phyloP scores from a whole-genome alignment of 1,140 invertebrate species.

The Belonocnema kinseyi region DNA sequence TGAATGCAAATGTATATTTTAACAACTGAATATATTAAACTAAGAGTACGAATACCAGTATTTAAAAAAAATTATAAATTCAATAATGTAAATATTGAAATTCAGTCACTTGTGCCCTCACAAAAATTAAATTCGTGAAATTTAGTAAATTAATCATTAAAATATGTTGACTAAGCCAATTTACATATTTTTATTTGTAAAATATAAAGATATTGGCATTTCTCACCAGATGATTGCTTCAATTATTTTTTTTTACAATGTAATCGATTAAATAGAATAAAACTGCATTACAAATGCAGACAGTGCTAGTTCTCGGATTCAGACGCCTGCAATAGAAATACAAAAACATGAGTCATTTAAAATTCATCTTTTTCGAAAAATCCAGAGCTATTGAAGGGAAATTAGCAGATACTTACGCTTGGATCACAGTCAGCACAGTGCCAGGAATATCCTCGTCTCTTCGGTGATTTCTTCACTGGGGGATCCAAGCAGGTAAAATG shows the following conservation, averaged over 20 bases:
- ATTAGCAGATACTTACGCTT: slow-evolving; percentile 79
- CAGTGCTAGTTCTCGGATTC: slow-evolving; percentile 67
- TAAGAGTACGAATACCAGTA: not conserved
- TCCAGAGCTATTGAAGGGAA: not conserved
- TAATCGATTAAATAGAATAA: not conserved
- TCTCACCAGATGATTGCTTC: slow-evolving; percentile 16
- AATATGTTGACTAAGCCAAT: slow-evolving; percentile 40
- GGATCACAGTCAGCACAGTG: slow-evolving; percentile 97
- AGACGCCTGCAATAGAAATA: slow-evolving; percentile 68
- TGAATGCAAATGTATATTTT: too few species aligned
- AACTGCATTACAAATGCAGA: not conserved
- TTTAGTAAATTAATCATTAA: slow-evolving; percentile 37
- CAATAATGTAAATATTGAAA: slow-evolving; percentile 34
- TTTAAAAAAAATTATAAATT: slow-evolving; percentile 1
- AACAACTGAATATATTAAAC: not conserved
- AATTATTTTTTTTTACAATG: not conserved
- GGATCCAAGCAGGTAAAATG: slow-evolving; percentile 95
- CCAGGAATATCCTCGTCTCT: slow-evolving; percentile 95
- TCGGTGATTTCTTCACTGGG: slow-evolving; percentile 94
- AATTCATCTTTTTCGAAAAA: not conserved
- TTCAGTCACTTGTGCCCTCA: too few species aligned
- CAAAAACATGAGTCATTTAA: slow-evolving; percentile 32
- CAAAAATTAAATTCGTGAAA: not conserved
- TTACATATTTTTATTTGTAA: slow-evolving; percentile 48
- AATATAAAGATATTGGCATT: slow-evolving; percentile 43